Evolutionary conservation across 2,888 invertebrate species (phyloP).

Genomic region (Synergus itoensis): DNA sequence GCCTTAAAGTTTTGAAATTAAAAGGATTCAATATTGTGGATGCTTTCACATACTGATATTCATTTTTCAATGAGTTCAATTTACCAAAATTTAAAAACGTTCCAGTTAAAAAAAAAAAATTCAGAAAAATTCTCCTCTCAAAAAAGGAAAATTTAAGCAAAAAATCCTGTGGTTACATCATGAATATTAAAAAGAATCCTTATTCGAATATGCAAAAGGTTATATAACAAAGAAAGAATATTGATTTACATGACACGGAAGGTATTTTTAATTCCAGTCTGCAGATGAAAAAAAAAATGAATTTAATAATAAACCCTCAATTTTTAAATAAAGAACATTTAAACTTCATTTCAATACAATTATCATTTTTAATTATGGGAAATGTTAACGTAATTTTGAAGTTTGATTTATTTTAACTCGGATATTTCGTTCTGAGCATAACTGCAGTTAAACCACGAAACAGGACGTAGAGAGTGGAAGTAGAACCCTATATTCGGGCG

Average conservation of each 20-base stretch:
- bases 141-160: neutral
- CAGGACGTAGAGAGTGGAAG: constrained; percentile 33
- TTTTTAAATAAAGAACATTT: neutral
- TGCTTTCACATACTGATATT: neutral
- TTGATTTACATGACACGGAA: neutral
- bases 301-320: no score
- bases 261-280: neutral
- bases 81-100: neutral
- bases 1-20: neutral
- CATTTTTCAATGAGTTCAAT: neutral
- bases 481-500: constrained; percentile 31
- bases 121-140: neutral
- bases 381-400: constrained; percentile 16
- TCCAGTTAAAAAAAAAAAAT: neutral
- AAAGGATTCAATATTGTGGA: neutral
- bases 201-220: neutral
- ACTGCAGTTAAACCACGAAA: constrained; percentile 29
- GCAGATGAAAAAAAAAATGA: neutral
- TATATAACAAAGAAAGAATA: neutral
- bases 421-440: constrained; percentile 16
- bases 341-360: constrained; percentile 7
- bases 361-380: no score
- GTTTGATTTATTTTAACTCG: constrained; percentile 8
- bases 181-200: neutral
- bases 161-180: neutral